These are phyloP conservation scores for Scrobipalpa atriplicella DNA, from an alignment of 2,888 invertebrate species.

Conservation along the genomic window DNA sequence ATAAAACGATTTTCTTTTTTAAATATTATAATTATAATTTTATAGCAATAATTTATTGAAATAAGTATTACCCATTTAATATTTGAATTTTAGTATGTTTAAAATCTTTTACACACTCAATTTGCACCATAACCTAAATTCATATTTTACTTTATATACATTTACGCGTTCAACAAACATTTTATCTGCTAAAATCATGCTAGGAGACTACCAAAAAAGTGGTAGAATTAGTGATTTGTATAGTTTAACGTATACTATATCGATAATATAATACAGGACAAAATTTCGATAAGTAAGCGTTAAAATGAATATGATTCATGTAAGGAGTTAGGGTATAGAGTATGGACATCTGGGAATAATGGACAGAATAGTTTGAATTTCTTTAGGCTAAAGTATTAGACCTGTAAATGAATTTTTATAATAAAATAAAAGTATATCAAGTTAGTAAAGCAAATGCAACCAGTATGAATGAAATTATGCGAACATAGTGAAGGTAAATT, in stretches of 20 bases:
- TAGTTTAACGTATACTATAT: conserved; percentile 56
- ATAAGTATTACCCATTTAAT: no score
- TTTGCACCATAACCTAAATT: not conserved
- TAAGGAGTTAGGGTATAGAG: conserved; percentile 29
- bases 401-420: not conserved
- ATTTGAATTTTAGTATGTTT: no score
- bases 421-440: not conserved
- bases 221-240: conserved; percentile 50
- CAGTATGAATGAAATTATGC: not conserved
- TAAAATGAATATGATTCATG: conserved; percentile 66
- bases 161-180: not conserved
- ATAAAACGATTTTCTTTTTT: no score
- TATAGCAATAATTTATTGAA: no score
- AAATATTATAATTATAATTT: no score
- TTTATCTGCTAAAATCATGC: conserved; percentile 29
- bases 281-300: conserved; percentile 47
- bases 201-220: conserved; percentile 73
- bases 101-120: no score
- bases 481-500: not conserved
- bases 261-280: conserved; percentile 59
- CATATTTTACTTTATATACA: not conserved
- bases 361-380: conserved; percentile 2
- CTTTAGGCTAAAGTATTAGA: not conserved
- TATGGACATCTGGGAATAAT: not conserved
- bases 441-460: not conserved